These are phyloP conservation scores for Rhyacophila brunnea DNA, from an alignment of 1,140 invertebrate species.

Conservation along the genomic window DNA sequence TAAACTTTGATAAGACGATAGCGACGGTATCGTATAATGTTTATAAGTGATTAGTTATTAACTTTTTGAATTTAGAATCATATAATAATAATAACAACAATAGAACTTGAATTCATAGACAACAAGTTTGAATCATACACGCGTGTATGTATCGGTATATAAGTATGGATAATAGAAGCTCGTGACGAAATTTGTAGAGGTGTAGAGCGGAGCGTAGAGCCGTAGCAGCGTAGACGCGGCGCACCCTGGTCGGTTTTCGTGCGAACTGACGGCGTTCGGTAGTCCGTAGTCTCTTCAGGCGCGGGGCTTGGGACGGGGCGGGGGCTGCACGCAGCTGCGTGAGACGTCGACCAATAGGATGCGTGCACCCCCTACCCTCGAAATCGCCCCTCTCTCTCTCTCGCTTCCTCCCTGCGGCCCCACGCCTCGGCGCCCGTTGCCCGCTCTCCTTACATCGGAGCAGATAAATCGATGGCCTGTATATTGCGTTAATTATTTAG, in stretches of 20 bases:
- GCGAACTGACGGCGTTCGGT: conserved; percentile 23
- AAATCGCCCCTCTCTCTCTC: conserved; percentile 29
- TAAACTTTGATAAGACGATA: too few species aligned
- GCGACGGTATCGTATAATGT: too few species aligned
- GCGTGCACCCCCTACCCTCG: conserved; percentile 52
- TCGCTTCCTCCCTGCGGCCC: conserved; percentile 42
- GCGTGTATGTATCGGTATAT: too few species aligned
- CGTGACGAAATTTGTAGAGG: background rate
- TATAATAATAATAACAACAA: too few species aligned
- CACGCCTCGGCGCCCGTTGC: conserved; percentile 39
- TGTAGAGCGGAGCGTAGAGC: conserved; percentile 4
- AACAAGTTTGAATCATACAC: too few species aligned
- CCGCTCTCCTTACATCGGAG: conserved; percentile 44
- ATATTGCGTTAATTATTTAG: conserved; percentile 43
- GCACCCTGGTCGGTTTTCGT: conserved; percentile 20
- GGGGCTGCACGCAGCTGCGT: conserved; percentile 46
- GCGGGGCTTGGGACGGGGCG: conserved; percentile 37
- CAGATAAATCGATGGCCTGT: conserved; percentile 54
- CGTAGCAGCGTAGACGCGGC: conserved; percentile 21
- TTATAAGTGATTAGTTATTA: too few species aligned
- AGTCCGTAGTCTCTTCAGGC: conserved; percentile 2
- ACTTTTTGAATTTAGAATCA: too few species aligned
- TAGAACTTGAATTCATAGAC: too few species aligned
- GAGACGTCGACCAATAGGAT: conserved; percentile 53
- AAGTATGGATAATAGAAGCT: background rate